Evolutionary conservation across 2,797 vertebrate species (phyloP), one percentile per base, ranked within the genome.

Genomic region (Danio aesculapii): DNA sequence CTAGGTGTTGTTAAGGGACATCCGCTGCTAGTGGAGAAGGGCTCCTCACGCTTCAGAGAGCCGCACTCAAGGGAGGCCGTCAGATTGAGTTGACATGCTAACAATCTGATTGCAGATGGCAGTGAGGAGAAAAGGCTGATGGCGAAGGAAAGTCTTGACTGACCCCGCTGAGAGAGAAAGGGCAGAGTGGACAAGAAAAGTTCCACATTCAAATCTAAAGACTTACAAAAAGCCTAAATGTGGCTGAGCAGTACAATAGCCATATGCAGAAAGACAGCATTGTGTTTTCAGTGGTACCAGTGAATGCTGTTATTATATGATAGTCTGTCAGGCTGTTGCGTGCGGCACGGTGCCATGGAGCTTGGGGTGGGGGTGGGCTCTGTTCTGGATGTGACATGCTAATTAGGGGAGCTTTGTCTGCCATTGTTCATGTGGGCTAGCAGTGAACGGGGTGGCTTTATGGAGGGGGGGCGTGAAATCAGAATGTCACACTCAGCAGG

Each of bases 21-120:
- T 89, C 86, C 86, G 70, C 84, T 87, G 91, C 90, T 90, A 70
- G 46, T 43, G 70, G 75, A 80, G 67, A 85, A 84, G 89, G 30
- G 89, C 88, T 94, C 85, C 87, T 91, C 86, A 89, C 1, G 78
- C 92, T 89, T 90, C 92, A 90, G 87, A 88, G 90, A 93, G 87
- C 83, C 77, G 87, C 88, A 88, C 90, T 95, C 86, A 83, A 83
- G 90, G 92, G 90, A 93, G 83, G 90, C 87, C 86, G 91, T 90
- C 90, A 93, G 92, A 90, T 87, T 91, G 91, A 92, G 92, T 89
- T 91, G 94, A 95, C 92, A 91, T 86, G 92, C 91, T 92, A 93
- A 93, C 92, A 94, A 90, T 90, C 92, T 93, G 90, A 93, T 91
- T 92, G 91, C 91, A 91, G 89, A 89, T 89, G 91, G 89, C 89